Conservation (phyloP, 2,888 invertebrate genomes). For the Gymnoscelis rufifasciata region DNA sequence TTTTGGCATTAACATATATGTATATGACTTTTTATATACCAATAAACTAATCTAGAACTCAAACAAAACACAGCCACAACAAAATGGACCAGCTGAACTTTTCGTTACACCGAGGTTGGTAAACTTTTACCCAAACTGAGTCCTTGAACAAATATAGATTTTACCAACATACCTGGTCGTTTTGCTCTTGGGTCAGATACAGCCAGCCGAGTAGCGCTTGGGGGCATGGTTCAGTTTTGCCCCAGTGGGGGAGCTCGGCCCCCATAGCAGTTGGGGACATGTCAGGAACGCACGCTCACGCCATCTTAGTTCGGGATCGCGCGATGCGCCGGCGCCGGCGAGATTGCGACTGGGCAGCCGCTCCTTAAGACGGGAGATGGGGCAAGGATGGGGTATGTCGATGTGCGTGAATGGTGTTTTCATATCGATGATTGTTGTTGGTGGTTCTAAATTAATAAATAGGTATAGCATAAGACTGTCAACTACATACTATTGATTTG, state of each 20-base stretch:
- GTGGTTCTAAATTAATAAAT: background rate
- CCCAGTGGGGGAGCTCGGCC: slow-evolving; percentile 68
- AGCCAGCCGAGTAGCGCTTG: slow-evolving; percentile 70
- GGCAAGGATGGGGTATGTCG: slow-evolving; percentile 44
- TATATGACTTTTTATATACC: too few relatives aligned
- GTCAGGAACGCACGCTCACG: slow-evolving; percentile 41
- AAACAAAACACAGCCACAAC: background rate
- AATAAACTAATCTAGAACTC: too few relatives aligned
- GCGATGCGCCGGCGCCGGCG: slow-evolving; percentile 70
- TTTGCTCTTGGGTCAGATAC: slow-evolving; percentile 64
- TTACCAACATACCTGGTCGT: slow-evolving; percentile 58
- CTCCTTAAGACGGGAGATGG: slow-evolving; percentile 69
- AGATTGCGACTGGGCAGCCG: slow-evolving; percentile 50
- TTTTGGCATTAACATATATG: too few relatives aligned
- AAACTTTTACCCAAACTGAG: slow-evolving; percentile 17
- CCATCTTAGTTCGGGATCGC: slow-evolving; percentile 55
- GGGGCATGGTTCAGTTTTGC: slow-evolving; percentile 59
- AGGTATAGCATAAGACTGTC: too few relatives aligned
- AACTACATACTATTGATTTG: too few relatives aligned
- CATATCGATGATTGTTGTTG: background rate
- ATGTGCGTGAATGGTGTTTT: background rate
- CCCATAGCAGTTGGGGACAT: slow-evolving; percentile 72
- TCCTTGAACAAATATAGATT: slow-evolving; percentile 29
- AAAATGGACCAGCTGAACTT: background rate
- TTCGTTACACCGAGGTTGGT: slow-evolving; percentile 1